Base-by-base conservation (phyloP, 2,113 vertebrate genomes). In the Corydoras maculifer region DNA sequence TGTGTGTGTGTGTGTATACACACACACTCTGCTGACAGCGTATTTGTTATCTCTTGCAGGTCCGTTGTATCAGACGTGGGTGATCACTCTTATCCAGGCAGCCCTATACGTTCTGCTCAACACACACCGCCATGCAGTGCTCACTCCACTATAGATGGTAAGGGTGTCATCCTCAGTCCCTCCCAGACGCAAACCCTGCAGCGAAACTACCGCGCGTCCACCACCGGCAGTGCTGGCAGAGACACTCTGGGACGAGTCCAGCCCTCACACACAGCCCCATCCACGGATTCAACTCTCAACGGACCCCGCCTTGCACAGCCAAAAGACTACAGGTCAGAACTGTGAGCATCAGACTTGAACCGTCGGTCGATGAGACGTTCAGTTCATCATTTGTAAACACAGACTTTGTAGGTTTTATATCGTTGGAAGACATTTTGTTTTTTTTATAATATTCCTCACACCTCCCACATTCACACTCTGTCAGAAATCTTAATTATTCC, bases 211-310 rank as follows among this genome's bases (percentile, higher is more conserved):
- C 83, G 92, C 3, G 86, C 18, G 18, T 25, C 18, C 18, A 25
- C 89, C 0, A 75, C 88, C 0, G 76, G 66, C 0, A 62, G 73
- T 0, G 76, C 87, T 12, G 91, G 90, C 54, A 82, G 93, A 6
- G 92, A 96, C 65, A 92, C 93, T 31, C 86, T 94, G 77, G 92
- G 84, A 78, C 84, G 93, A 29, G 83, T 87, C 48, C 92, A 92
- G 54, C 88, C 89, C 14, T 88, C 86, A 18, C 93, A 92, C 1
- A 85, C 60, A 0, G 81, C 82, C 0, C 88, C 78, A 63, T 83
- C 85, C 0, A 79, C 90, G 54, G 94, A 95, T 64, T 80, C 88
- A 0, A 84, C 88, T 5, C 89, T 94, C 29, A 95, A 95, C 0
- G 94, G 94, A n/a, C 94, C 94, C 0, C 84, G 92, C 15, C 91